Evolutionary conservation across 2,888 invertebrate genomes (phyloP), one percentile per base, ranked within the genome.

Genomic region (Cephus pygmeus): DNA sequence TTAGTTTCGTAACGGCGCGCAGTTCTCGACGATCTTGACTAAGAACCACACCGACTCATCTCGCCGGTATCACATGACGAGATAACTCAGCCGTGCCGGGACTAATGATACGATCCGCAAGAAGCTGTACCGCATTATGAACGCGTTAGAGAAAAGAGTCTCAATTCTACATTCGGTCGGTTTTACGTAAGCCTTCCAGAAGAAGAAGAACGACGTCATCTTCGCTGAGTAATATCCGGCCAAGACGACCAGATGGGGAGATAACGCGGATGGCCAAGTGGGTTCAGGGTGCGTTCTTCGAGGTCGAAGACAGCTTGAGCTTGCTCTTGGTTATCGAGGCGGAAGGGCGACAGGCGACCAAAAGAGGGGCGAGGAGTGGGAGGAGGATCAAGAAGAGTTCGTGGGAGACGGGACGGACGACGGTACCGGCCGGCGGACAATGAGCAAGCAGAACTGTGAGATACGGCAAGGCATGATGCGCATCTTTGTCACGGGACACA

Each of bases 401-500:
- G 40, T 75, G 73, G 35, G 56, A 76, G 74, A 75, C 74, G 73
- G 74, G 76, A 75, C 2, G 31, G 31, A 31, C 31, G 33, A 33
- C 69, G 71, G 73, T 73, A 69, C 74, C 69, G 69, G 33, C 33
- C 33, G 35, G 80, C 75, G 76, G 77, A 81, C 81, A 81, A 81
- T 83, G 83, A 83, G 80, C 79, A 68, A 73, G 83, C 83, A 81
- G 73, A 83, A 81, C 79, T 76, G 73, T 76, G 71, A 71, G 75
- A 76, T 76, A 79, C 80, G 77, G 73, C 69, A 73, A 76, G 73
- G 73, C 76, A 79, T 79, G 79, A 79, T 76, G 82, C 80, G 79
- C 76, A 77, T 78, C 79, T 80, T 79, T 79, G 76, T 79, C 78
- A 75, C 82, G 78, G 78, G 80, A 79, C 81, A 83, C 83, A 83